Evolutionary conservation across 2,888 invertebrate species (phyloP).

Genomic region (Protophormia terraenovae): DNA sequence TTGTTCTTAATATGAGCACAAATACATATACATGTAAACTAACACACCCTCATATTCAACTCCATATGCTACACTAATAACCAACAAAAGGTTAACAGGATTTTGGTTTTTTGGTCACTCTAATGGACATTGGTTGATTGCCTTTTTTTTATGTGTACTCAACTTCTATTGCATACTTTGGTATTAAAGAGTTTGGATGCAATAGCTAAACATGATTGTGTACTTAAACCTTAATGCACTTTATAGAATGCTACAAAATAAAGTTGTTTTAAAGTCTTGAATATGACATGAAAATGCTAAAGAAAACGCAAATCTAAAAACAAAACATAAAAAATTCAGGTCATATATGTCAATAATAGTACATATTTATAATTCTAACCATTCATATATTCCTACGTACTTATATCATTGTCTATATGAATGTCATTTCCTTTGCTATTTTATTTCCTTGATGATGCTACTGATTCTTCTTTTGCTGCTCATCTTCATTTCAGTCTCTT

Average conservation of each 20-base stretch:
- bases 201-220: neutral
- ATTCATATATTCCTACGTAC: neutral
- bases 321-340: constrained; percentile 30
- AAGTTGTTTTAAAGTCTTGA: neutral
- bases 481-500: constrained; percentile 38
- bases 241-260: constrained; percentile 10
- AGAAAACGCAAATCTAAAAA: neutral
- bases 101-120: neutral
- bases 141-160: neutral
- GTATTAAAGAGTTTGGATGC: no score
- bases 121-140: constrained; percentile 38
- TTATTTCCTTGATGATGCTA: neutral
- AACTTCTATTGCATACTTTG: no score
- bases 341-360: constrained; percentile 37
- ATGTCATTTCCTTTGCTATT: neutral
- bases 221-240: neutral
- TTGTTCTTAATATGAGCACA: no score
- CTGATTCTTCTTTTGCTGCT: neutral
- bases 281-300: neutral
- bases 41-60: neutral
- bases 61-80: neutral
- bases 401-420: neutral
- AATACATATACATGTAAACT: neutral
- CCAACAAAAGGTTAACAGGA: neutral
- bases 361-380: constrained; percentile 12